Evolutionary conservation across 1,140 invertebrate genomes (phyloP), one percentile per base, ranked within the genome.

Genomic region (Nylanderia fulva): DNA sequence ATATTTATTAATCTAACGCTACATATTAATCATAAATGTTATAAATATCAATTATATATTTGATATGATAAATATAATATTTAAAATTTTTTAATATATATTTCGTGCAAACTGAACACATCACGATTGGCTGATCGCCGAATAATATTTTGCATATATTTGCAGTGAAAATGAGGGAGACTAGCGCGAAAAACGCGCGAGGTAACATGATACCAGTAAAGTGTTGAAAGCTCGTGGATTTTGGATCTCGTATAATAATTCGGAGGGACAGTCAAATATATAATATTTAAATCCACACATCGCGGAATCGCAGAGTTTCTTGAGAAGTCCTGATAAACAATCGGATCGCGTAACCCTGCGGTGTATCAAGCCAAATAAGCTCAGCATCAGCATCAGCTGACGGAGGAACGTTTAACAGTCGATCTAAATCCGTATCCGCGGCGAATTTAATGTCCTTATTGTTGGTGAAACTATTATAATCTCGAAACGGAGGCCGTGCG

Each of bases 371-470:
- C 92, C 90, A 93, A 92, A 91, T 91, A 91, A 92, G 91, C 86
- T 90, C 84, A 86, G 92, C 89, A 87, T 88, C 91, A 92, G 75
- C 91, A n/a, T n/a, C n/a, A n/a, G 64, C 74, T 64, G 82, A 85
- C 79, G 84, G 85, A 92, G 91, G 92, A 91, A 90, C 92, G 91
- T 93, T n/a, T 93, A 93, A 93, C 92, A 93, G 93, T 88, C 84
- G 86, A 75, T 93, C 91, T 93, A 93, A 93, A 93, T 93, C 79
- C 71, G 90, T 76, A 90, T 61, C 3, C 84, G 60, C 56, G 68
- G 9, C 36, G 29, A 33, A 64, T 56, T 56, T 72, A 75, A 60
- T 48, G 75, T 61, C 79, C 64, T 85, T 72, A 45, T 80, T 56
- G n/a, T 80, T 27, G 68, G 15, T 24, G 36, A 80, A 71, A 80